A percentile compares a stretch with the other conserved stretches of the same genome.
phyloP scores from a whole-genome alignment of 2,888 invertebrate genomes.

The Alloplasta piceator region DNA sequence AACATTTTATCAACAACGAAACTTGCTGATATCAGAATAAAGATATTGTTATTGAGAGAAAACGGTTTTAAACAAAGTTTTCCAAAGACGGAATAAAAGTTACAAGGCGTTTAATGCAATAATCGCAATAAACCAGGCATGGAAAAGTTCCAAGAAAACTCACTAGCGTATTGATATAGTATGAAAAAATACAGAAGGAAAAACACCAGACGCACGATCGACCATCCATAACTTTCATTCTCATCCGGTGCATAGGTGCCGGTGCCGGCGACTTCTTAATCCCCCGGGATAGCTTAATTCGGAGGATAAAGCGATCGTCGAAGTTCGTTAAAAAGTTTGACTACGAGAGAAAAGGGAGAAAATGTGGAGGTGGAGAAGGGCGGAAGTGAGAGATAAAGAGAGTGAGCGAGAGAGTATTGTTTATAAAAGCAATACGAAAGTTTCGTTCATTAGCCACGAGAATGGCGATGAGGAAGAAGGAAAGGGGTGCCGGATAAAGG shows the following conservation, averaged over 20 bases:
- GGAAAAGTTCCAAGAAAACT: neutral
- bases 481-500: slow-evolving; percentile 16
- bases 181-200: neutral
- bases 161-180: neutral
- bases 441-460: slow-evolving; percentile 73
- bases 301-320: slow-evolving; percentile 71
- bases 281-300: slow-evolving; percentile 57
- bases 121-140: no score
- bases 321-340: slow-evolving; percentile 74
- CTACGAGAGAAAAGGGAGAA: slow-evolving; percentile 46
- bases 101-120: no score
- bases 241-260: slow-evolving; percentile 21
- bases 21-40: no score
- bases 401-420: slow-evolving; percentile 67
- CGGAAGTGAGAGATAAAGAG: slow-evolving; percentile 20
- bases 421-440: slow-evolving; percentile 76
- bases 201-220: slow-evolving; percentile 12
- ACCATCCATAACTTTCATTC: slow-evolving; percentile 31
- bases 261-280: slow-evolving; percentile 46
- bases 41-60: no score
- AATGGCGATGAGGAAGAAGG: slow-evolving; percentile 55
- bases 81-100: no score
- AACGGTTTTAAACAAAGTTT: no score
- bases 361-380: neutral
- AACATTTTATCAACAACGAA: no score